Base-by-base conservation (phyloP, 2,888 invertebrate species). In the Eupithecia subumbrata region DNA sequence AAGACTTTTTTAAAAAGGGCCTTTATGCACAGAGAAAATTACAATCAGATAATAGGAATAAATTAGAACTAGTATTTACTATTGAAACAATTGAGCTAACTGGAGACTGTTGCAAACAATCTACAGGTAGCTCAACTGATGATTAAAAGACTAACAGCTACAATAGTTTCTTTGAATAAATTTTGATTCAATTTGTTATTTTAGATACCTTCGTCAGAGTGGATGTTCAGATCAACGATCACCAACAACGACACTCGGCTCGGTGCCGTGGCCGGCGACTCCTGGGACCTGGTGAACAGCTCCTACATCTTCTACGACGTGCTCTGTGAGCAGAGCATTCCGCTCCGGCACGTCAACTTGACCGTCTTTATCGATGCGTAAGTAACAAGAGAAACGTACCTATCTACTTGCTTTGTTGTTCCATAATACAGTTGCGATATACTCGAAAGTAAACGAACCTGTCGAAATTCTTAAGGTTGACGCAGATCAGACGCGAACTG, bases 271-370 rank as follows among this genome's bases (percentile, higher is more conserved):
- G 81, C 80, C 40, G 83, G 85, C 34, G 69, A 78, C 11, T 79
- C 84, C n/a, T 94, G 94, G 95, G 82, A 85, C n/a, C 82, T 91
- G 16, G 90, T 92, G 63, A 91, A 94, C 71, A 83, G 84, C 48
- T 87, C 91, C 9, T 86, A 87, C 74, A 78, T 90, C 52, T 95
- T 94, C 80, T 91, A 85, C 76, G 88, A 92, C 73, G 91, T 94
- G 25, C 88, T 94, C 76, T 95, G 95, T 80, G 95, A 95, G 83
- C 87, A 83, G 66, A 84, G 90, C 0, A 78, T 93, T 7, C 80
- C 84, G 16, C 78, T 91, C 37, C 87, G 80, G 64, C 82, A 83
- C 22, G 82, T 92, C 18, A 84, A 80, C 18, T 76, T 94, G 82
- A 81, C 83, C 8, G 83, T 94, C 5, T 84, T 79, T 63, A 83